Conservation (phyloP, 2,888 invertebrate genomes). For the Cheilosia urbana region DNA sequence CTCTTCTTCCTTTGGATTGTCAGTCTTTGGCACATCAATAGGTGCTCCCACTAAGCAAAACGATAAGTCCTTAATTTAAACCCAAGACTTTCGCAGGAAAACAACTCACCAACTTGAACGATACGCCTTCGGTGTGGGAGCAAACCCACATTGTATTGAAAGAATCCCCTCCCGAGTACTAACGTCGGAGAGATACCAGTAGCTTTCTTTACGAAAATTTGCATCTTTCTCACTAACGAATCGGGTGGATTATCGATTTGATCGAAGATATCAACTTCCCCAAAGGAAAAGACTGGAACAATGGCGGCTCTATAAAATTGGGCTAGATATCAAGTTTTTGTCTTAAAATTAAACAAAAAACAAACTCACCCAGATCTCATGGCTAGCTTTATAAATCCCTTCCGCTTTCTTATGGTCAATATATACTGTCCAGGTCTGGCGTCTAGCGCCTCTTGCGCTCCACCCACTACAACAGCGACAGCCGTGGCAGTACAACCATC, state of each 20-base stretch:
- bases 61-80: background rate
- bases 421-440: constrained; percentile 91
- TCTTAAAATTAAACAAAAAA: background rate
- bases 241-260: constrained; percentile 91
- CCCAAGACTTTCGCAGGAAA: background rate
- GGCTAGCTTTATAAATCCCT: constrained; percentile 91
- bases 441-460: constrained; percentile 94
- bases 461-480: constrained; percentile 92
- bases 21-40: constrained; percentile 89
- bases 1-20: constrained; percentile 90
- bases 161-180: constrained; percentile 93
- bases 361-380: constrained; percentile 88
- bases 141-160: constrained; percentile 95
- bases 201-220: constrained; percentile 87
- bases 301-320: constrained; percentile 87
- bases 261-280: constrained; percentile 93
- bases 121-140: constrained; percentile 92
- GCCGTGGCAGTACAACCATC: constrained; percentile 84
- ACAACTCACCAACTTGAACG: constrained; percentile 91
- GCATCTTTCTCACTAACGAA: constrained; percentile 86
- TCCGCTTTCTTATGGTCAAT: constrained; percentile 90
- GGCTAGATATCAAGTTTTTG: background rate
- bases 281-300: constrained; percentile 95
- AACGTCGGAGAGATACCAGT: constrained; percentile 91
- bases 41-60: constrained; percentile 92